These are phyloP conservation scores for Pteronura brasiliensis DNA, from an alignment of 2,113 vertebrate species.

Conservation along the genomic window DNA sequence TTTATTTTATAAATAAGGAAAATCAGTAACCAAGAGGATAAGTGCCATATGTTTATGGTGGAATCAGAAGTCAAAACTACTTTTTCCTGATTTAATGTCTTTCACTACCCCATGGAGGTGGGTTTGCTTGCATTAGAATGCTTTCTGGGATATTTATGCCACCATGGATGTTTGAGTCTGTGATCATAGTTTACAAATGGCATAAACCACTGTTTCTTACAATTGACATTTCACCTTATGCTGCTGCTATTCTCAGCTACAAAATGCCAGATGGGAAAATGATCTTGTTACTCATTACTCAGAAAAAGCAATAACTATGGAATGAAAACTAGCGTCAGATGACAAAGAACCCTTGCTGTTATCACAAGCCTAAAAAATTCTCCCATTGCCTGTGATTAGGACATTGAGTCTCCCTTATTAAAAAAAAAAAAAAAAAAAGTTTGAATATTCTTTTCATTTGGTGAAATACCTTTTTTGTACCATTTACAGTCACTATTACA, in stretches of 20 bases:
- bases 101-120: not conserved
- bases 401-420: not conserved
- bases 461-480: not conserved
- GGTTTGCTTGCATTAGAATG: not conserved
- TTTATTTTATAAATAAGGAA: not conserved
- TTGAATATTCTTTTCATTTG: not conserved
- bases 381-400: not conserved
- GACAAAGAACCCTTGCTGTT: not conserved
- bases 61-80: not conserved
- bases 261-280: constrained; percentile 48
- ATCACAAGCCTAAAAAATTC: not conserved
- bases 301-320: not conserved
- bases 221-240: constrained; percentile 67
- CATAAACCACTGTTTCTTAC: constrained; percentile 31
- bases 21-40: not conserved
- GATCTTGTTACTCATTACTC: constrained; percentile 24
- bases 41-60: not conserved
- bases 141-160: not conserved
- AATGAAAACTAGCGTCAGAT: constrained; percentile 10
- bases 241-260: constrained; percentile 42
- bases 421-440: not conserved
- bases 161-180: not conserved
- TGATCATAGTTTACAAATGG: constrained; percentile 58
- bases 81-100: not conserved
- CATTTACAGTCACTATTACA: not conserved